These are phyloP conservation scores for Cromileptes altivelis DNA, from an alignment of 2,113 vertebrate species.

Conservation along the genomic window DNA sequence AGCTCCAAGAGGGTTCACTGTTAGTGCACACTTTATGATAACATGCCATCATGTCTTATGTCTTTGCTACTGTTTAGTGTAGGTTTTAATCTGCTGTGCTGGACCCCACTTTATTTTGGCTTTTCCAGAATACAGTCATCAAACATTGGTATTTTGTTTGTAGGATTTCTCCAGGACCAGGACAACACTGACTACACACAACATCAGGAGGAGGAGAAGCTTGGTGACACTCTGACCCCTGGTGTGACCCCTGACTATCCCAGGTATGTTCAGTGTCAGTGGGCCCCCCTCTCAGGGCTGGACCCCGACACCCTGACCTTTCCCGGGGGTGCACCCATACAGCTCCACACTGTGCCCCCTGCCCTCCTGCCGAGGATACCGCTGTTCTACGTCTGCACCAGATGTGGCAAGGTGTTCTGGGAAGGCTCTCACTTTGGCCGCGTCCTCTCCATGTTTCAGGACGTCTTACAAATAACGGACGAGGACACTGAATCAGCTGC, in stretches of 20 bases:
- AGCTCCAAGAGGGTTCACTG: not conserved
- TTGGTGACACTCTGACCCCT: constrained; percentile 51
- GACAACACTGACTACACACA: constrained; percentile 13
- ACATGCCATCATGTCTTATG: not conserved
- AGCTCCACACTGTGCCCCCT: constrained; percentile 80
- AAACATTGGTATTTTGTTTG: not conserved
- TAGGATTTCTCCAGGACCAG: constrained; percentile 64
- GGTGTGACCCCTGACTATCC: constrained; percentile 65
- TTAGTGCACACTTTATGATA: not conserved
- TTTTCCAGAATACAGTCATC: not conserved
- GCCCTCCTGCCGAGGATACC: constrained; percentile 82
- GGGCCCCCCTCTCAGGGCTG: constrained; percentile 67
- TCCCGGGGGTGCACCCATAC: constrained; percentile 67
- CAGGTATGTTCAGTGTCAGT: constrained; percentile 63
- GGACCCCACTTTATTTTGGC: not conserved
- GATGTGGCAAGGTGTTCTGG: constrained; percentile 93
- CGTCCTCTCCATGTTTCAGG: constrained; percentile 83
- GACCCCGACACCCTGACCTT: constrained; percentile 41
- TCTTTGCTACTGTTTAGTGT: not conserved
- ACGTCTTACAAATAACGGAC: constrained; percentile 74
- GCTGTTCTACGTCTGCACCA: constrained; percentile 86
- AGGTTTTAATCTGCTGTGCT: not conserved
- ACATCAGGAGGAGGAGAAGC: constrained; percentile 54
- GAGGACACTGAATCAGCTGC: constrained; percentile 14
- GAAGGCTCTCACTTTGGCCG: constrained; percentile 90